Percentiles rank a stretch among this genome's conserved stretches.
These are phyloP conservation scores for Spea bombifrons DNA, from an alignment of 2,113 vertebrate species.

Conservation along the genomic window DNA sequence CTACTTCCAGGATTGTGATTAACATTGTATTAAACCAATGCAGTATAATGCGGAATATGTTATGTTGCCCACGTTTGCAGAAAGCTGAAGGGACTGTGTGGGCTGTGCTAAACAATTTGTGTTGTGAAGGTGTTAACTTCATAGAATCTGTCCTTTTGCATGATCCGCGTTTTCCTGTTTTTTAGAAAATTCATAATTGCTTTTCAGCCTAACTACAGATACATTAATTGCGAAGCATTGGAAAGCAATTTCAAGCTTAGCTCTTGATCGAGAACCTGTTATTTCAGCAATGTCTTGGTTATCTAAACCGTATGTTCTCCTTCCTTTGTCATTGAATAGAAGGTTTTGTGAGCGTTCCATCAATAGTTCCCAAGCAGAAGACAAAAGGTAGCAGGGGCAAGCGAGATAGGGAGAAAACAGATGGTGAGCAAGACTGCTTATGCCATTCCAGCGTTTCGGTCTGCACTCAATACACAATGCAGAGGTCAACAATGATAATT, in stretches of 20 bases:
- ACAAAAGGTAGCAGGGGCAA: constrained; percentile 10
- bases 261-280: constrained; percentile 17
- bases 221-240: constrained; percentile 7
- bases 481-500: constrained; percentile 14
- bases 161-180: neutral
- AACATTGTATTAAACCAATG: no score
- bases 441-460: neutral
- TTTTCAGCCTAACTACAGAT: neutral
- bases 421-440: constrained; percentile 3
- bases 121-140: neutral
- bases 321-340: constrained; percentile 19
- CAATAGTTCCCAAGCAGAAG: constrained; percentile 14
- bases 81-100: neutral
- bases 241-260: constrained; percentile 20
- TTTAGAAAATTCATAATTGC: neutral
- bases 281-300: constrained; percentile 3
- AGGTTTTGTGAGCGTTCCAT: constrained; percentile 22
- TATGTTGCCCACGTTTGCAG: neutral
- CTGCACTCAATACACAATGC: neutral
- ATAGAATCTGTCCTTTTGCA: neutral
- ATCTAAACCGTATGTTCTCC: constrained; percentile 11
- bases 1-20: no score
- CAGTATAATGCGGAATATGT: neutral
- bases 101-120: neutral
- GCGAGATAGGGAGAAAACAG: neutral